Percentiles rank a stretch among this genome's conserved stretches.
Conservation (phyloP, 2,797 vertebrate genomes). For the Tangara arthus region DNA sequence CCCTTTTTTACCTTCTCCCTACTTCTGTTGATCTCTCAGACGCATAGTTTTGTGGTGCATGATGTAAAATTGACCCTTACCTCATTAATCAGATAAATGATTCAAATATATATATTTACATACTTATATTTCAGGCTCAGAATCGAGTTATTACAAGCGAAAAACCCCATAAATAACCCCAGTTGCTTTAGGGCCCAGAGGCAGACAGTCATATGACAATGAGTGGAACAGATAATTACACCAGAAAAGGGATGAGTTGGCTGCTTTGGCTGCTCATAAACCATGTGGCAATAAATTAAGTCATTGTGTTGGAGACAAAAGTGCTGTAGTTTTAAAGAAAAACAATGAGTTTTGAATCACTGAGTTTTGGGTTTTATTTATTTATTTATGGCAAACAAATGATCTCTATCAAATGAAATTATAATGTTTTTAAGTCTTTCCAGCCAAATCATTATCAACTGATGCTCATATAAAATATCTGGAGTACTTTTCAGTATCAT, state of each 20-base stretch:
- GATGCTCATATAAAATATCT: background rate
- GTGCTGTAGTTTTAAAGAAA: background rate
- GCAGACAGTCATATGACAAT: background rate
- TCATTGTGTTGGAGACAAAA: background rate
- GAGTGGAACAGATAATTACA: background rate
- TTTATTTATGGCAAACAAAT: background rate
- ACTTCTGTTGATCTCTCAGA: background rate
- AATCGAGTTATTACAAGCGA: background rate
- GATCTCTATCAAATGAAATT: background rate
- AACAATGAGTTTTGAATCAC: background rate
- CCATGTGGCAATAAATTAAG: background rate
- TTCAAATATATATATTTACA: background rate
- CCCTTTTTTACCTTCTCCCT: background rate
- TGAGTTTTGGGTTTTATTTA: background rate
- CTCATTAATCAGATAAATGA: background rate
- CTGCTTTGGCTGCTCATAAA: background rate
- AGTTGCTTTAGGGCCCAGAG: background rate
- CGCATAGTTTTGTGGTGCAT: background rate
- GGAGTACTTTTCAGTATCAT: background rate
- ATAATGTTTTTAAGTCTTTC: background rate
- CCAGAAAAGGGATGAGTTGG: background rate
- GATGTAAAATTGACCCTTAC: background rate
- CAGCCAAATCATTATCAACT: background rate
- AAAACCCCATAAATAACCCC: background rate
- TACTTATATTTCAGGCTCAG: background rate